phyloP scores from a whole-genome alignment of 2,113 vertebrate genomes.

The Mystacornis crossleyi region DNA sequence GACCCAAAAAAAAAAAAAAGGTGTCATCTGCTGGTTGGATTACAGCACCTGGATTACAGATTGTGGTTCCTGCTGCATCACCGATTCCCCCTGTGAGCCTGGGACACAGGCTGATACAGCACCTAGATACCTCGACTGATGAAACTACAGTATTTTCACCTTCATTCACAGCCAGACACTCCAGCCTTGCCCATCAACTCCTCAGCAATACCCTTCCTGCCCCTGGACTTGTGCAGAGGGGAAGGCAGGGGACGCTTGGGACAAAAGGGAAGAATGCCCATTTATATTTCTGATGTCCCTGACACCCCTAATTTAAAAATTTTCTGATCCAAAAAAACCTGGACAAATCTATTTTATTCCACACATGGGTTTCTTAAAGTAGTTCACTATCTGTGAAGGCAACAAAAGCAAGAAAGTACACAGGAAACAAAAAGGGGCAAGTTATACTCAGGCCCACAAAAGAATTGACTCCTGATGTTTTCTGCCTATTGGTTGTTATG shows the following conservation, averaged over 20 bases:
- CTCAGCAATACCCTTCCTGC: neutral
- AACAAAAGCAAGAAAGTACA: neutral
- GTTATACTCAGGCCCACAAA: neutral
- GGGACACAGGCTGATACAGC: neutral
- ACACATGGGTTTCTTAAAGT: neutral
- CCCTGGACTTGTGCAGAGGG: neutral
- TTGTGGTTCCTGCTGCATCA: neutral
- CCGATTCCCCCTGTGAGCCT: neutral
- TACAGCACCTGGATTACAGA: neutral
- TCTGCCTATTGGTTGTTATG: neutral
- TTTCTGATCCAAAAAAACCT: neutral
- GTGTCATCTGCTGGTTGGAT: neutral
- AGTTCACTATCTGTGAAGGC: neutral
- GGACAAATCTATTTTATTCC: neutral
- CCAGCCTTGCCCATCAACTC: neutral
- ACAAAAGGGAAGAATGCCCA: rapidly evolving
- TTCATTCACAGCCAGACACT: neutral
- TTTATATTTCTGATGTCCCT: neutral
- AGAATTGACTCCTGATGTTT: neutral
- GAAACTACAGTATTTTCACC: neutral
- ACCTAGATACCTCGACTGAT: neutral
- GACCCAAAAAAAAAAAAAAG: neutral
- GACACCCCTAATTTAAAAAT: neutral
- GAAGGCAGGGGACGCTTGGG: neutral
- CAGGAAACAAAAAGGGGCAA: neutral